A percentile compares a stretch with the other conserved stretches of the same genome.
phyloP scores from a whole-genome alignment of 2,888 invertebrate species.

The Lamproptera curius region DNA sequence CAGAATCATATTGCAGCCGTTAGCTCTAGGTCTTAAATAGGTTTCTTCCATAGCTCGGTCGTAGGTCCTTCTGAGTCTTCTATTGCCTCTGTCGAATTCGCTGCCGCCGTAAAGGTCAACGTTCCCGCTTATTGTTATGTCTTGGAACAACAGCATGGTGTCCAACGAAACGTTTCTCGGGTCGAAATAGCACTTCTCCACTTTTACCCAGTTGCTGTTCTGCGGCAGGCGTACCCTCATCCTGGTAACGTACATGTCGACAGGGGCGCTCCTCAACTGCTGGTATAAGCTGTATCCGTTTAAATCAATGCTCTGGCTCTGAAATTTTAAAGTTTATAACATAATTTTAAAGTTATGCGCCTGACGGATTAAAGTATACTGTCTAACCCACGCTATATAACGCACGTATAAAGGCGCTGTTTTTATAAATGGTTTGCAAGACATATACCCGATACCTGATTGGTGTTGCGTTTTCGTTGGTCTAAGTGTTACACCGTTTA shows the following conservation, averaged over 20 bases:
- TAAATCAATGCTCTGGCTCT: constrained; percentile 75
- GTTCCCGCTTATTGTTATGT: constrained; percentile 87
- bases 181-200: constrained; percentile 87
- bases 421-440: too few species aligned
- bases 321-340: constrained; percentile 35
- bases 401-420: too few species aligned
- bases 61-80: constrained; percentile 53
- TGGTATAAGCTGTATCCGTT: constrained; percentile 82
- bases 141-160: constrained; percentile 87
- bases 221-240: constrained; percentile 84
- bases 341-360: too few species aligned
- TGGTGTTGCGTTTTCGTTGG: too few species aligned
- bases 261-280: constrained; percentile 79
- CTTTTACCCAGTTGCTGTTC: constrained; percentile 82
- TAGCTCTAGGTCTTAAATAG: constrained; percentile 52
- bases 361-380: too few species aligned
- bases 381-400: too few species aligned
- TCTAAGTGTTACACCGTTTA: too few species aligned
- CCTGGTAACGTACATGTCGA: constrained; percentile 84
- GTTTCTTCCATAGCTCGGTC: constrained; percentile 52
- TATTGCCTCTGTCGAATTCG: constrained; percentile 54
- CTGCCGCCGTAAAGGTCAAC: constrained; percentile 79
- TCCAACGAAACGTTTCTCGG: constrained; percentile 85
- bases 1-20: constrained; percentile 88
- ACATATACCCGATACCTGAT: too few species aligned